phyloP scores from a whole-genome alignment of 2,888 invertebrate species.

The Synanthedon andrenaeformis region DNA sequence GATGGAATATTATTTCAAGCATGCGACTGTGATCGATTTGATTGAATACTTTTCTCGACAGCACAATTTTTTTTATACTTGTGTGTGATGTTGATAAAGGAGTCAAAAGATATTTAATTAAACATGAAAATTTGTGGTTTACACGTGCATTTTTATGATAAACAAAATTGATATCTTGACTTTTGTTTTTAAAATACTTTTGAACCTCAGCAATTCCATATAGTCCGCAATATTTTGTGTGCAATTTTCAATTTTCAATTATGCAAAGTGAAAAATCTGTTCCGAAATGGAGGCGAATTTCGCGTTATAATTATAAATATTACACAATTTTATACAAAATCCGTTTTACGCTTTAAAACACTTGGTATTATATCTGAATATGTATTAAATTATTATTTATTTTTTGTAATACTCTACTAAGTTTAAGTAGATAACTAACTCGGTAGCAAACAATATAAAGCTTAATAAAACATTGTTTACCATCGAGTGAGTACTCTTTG shows the following conservation, averaged over 20 bases:
- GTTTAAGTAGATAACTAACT: no score
- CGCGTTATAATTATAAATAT: slow-evolving; percentile 4
- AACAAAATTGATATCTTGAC: slow-evolving; percentile 36
- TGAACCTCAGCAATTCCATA: no score
- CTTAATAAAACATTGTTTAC: no score
- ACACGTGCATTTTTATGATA: slow-evolving; percentile 41
- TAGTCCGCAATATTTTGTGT: no score
- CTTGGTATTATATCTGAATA: no score
- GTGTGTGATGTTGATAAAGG: slow-evolving; percentile 12
- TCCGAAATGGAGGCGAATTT: no score
- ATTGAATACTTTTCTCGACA: slow-evolving; percentile 55
- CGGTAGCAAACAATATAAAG: no score
- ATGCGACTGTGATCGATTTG: slow-evolving; percentile 66
- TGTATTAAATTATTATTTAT: slow-evolving; percentile 29
- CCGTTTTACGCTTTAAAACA: no score
- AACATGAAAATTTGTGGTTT: slow-evolving; percentile 46
- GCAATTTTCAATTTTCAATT: no score
- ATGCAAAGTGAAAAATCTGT: no score
- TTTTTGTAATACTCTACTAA: slow-evolving; percentile 4
- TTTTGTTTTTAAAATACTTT: slow-evolving; percentile 18
- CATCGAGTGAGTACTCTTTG: no score
- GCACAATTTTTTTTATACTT: slow-evolving; percentile 39
- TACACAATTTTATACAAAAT: no score
- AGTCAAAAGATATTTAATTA: slow-evolving; percentile 18
- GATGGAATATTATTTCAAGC: slow-evolving; percentile 56